A percentile compares a stretch with the other conserved stretches of the same genome.
phyloP scores from a whole-genome alignment of 2,888 invertebrate species.

The Mactromeris polynyma region DNA sequence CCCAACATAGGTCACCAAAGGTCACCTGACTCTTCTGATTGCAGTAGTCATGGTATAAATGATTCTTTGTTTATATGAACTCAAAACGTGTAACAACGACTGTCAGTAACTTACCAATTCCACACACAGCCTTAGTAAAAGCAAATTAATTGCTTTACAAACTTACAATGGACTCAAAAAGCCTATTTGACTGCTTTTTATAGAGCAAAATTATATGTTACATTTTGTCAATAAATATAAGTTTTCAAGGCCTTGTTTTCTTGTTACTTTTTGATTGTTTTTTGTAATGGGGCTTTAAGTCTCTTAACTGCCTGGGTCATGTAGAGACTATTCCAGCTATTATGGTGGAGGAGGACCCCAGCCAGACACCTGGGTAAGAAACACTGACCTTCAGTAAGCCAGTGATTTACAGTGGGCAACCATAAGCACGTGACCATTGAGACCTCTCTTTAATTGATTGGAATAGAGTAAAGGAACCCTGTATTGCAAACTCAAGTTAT shows the following conservation, averaged over 20 bases:
- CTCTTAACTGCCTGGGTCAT: no score
- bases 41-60: not conserved
- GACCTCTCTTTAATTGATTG: no score
- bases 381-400: no score
- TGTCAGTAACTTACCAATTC: not conserved
- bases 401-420: no score
- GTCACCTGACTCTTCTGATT: not conserved
- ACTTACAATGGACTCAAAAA: not conserved
- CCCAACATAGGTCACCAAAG: constrained; percentile 9
- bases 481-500: no score
- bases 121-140: not conserved
- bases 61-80: not conserved
- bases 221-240: constrained; percentile 68
- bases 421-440: no score
- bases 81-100: not conserved
- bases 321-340: no score
- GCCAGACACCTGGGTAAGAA: no score
- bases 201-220: constrained; percentile 63
- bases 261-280: not conserved
- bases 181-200: constrained; percentile 36
- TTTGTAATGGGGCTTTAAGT: no score
- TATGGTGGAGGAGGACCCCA: no score
- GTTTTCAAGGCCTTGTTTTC: constrained; percentile 25
- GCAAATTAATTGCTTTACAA: not conserved
- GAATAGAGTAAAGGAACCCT: no score